Evolutionary conservation across 1,140 invertebrate species (phyloP).

Genomic region (Nebria ingens): DNA sequence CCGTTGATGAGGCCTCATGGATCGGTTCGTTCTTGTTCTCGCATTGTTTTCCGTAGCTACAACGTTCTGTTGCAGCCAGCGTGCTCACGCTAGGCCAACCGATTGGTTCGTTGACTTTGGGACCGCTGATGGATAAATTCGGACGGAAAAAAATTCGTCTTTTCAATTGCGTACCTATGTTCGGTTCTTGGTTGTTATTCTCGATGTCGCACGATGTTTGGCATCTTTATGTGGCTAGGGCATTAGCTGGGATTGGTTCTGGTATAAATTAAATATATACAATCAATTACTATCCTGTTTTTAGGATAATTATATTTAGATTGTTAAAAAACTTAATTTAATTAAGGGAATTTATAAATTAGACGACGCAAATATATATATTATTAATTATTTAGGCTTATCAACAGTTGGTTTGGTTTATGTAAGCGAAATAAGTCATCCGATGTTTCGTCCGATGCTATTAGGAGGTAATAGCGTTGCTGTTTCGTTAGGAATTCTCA

Average conservation of each 20-base stretch:
- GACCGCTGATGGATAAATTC: slow-evolving; percentile 51
- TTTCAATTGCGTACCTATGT: slow-evolving; percentile 41
- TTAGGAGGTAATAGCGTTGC: slow-evolving; percentile 45
- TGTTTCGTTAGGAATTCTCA: slow-evolving; percentile 44
- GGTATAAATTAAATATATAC: slow-evolving; percentile 29
- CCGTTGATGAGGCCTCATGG: slow-evolving; percentile 37
- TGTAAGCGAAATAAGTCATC: slow-evolving; percentile 45
- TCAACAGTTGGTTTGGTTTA: slow-evolving; percentile 43
- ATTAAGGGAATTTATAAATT: not conserved
- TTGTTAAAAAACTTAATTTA: not conserved
- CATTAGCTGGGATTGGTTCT: slow-evolving; percentile 40
- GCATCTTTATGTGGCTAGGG: slow-evolving; percentile 38
- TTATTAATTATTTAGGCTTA: slow-evolving; percentile 30
- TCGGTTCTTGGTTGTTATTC: slow-evolving; percentile 48
- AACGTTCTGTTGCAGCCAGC: slow-evolving; percentile 37
- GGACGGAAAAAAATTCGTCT: slow-evolving; percentile 49
- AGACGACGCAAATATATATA: not conserved
- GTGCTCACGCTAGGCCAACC: slow-evolving; percentile 43
- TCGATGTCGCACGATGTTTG: slow-evolving; percentile 30
- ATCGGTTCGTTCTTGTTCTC: slow-evolving; percentile 34
- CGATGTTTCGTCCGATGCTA: slow-evolving; percentile 40
- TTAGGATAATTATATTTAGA: slow-evolving; percentile 14
- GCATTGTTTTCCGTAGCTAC: slow-evolving; percentile 1
- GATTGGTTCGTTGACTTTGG: slow-evolving; percentile 39
- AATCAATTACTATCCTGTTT: too few relatives aligned